Evolutionary conservation across 2,113 vertebrate species (phyloP), one percentile per base, ranked within the genome.

Genomic region (Rhombomys opimus): DNA sequence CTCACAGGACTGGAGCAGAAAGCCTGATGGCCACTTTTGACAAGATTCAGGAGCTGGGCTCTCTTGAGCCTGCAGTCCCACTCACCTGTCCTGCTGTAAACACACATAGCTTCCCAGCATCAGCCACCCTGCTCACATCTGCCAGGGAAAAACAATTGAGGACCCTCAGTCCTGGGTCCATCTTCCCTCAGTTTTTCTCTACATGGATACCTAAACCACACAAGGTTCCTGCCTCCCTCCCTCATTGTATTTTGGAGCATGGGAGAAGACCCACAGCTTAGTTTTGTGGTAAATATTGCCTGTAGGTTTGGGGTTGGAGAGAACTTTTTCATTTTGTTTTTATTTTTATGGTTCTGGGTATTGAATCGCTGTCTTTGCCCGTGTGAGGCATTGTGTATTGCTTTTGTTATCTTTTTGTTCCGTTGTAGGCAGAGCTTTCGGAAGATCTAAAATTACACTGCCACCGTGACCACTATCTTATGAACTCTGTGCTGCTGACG

Each of bases 401-500:
- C 3, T 63, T 61, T 63, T 50, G 41, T 65, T 93, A 59, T 91
- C 41, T 75, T 46, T 52, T 22, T 87, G 20, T 93, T 93, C 68
- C 18, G 7, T 54, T 91, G 89, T n/a, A 63, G 32, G 35, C 81
- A 54, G 63, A 38, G n/a, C 50, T 90, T 68, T 84, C 46, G 12
- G 15, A 96, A n/a, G 57, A 85, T 13, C 11, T 73, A 46, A 96
- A 59, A 35, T 10, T 63, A 41, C 22, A 50, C 57, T 27, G 13
- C 20, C 7, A 76, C 67, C 23, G 27, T 50, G 5, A 70, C 30
- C 23, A 63, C 61, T 82, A 52, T 85, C 72, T 82, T 81, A 63
- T 15, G 41, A 94, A 86, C 89, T 81, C 73, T 96, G 67, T 87
- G 13, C 68, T 68, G 18, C 46, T 87, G 20, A 86, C 65, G 38